Base-by-base conservation (phyloP, 2,113 vertebrate genomes). In the Gallinago paraguaiae region DNA sequence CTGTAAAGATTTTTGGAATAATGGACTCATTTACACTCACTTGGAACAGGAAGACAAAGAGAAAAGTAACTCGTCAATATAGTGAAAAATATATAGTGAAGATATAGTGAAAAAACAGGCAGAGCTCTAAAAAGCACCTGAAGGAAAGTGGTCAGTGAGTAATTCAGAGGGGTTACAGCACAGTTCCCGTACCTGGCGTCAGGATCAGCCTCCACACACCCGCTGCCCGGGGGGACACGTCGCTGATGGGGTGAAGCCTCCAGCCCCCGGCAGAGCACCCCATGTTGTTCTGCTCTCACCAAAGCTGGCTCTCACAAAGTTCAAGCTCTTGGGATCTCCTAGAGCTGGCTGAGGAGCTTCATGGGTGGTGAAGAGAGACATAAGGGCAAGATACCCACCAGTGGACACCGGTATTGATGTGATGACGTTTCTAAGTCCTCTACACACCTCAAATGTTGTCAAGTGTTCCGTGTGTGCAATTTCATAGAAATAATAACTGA, bases 371-470 rank as follows among this genome's bases (percentile, higher is more conserved):
- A 53, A 72, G 20, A 79, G 50, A 70, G 23, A 31, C 45, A 41
- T 53, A 80, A 69, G 48, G 83, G 54, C 72, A 86, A 61, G 30
- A 46, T 2, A 56, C 16, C 22, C 41, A 54, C 9, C 69, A 37
- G 25, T 14, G 74, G 33, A 45, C 24, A 27, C 0, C 0, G 16
- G 3, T 1, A 1, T 1, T 5, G 19, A 65, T 31, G 33, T 0
- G 0, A 31, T 31, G 24, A 45, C 19, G 7, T 8, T 23, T 46
- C 2, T 4, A 31, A 51, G 35, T 53, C 74, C 63, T 70, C 48
- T 18, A 31, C 45, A 2, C 2, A 3, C 50, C 51, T 76, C 45
- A 56, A 46, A 19, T 8, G 9, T 5, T 53, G 41, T 45, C 59
- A 65, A 35, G 23, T 11, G 9, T 77, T 68, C 65, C 1, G 0